These are phyloP conservation scores for Trissonchulus sp. DNA, from an alignment of 2,888 invertebrate species.

Conservation along the genomic window DNA sequence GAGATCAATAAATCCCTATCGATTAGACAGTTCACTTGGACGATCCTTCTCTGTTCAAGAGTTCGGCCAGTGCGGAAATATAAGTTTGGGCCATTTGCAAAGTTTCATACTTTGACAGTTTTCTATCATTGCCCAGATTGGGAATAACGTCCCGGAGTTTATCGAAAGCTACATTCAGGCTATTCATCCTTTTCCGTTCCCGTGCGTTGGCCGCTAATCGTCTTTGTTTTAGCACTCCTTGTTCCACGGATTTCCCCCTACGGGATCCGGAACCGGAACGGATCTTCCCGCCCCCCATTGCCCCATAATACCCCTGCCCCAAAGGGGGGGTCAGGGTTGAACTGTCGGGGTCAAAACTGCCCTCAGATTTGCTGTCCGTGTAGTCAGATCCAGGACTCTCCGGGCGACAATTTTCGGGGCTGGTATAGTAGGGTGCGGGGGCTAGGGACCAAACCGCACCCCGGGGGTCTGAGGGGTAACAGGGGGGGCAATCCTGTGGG, in stretches of 20 bases:
- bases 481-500: no score
- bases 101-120: slow-evolving; percentile 50
- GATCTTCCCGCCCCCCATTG: not conserved
- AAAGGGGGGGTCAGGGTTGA: not conserved
- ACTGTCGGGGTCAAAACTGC: not conserved
- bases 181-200: slow-evolving; percentile 49
- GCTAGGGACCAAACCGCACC: no score
- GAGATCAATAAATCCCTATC: no score
- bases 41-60: slow-evolving; percentile 21
- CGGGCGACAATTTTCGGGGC: no score
- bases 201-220: slow-evolving; percentile 45
- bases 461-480: no score
- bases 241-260: not conserved
- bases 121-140: slow-evolving; percentile 46
- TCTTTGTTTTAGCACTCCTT: slow-evolving; percentile 14
- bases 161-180: slow-evolving; percentile 48
- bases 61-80: slow-evolving; percentile 37
- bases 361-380: no score
- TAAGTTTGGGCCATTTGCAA: slow-evolving; percentile 50
- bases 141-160: slow-evolving; percentile 49
- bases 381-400: no score
- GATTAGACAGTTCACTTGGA: no score
- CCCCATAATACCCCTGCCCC: not conserved
- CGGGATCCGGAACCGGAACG: not conserved
- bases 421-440: no score